Percentiles rank a stretch among this genome's conserved stretches.
Conservation (phyloP, 2,113 vertebrate species). For the Diglossa brunneiventris region DNA sequence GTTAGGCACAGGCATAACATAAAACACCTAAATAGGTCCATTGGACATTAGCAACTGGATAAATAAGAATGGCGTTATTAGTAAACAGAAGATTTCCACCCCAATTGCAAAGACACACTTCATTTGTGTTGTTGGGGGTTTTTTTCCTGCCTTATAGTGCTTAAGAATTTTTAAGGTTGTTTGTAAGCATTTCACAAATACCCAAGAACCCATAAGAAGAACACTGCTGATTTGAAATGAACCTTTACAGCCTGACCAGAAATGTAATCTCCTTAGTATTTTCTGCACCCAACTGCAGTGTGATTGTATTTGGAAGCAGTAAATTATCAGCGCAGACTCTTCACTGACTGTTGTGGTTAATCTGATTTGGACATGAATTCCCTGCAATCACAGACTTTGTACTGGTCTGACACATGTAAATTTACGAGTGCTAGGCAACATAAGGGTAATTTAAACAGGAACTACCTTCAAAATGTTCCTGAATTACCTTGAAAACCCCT, state of each 20-base stretch:
- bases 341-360: background rate
- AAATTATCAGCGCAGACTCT: background rate
- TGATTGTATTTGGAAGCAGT: background rate
- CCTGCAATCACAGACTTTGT: background rate
- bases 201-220: background rate
- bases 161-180: background rate
- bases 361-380: background rate
- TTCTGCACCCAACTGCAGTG: background rate
- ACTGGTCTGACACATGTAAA: background rate
- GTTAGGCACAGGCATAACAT: background rate
- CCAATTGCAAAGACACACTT: background rate
- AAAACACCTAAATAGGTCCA: background rate
- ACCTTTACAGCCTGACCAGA: background rate
- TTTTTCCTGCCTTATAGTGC: background rate
- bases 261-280: background rate
- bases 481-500: background rate
- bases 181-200: background rate
- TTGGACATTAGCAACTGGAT: background rate
- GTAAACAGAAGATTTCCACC: background rate
- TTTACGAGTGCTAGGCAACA: background rate
- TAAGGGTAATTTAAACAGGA: background rate
- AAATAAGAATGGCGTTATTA: background rate
- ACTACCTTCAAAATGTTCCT: background rate
- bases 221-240: background rate
- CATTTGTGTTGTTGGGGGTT: fast-evolving